Conservation (phyloP, 2,797 vertebrate species). For the Spinus olivaceus region DNA sequence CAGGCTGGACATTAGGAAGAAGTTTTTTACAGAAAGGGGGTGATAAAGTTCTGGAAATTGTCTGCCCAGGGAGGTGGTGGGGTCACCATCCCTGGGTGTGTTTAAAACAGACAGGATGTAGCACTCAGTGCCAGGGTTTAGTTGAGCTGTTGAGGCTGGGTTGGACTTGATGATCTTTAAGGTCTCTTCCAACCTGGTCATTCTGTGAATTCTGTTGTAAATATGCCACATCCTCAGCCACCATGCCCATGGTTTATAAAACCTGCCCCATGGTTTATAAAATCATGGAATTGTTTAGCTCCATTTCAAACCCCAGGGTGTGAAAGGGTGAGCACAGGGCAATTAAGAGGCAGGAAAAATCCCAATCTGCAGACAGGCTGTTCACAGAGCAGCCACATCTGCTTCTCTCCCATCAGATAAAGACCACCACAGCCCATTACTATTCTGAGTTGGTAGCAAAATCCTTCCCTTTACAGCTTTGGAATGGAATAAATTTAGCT, state of each 20-base stretch:
- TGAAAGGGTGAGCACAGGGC: background rate
- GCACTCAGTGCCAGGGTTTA: background rate
- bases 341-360: background rate
- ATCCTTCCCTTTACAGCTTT: constrained; percentile 24
- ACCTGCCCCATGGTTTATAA: background rate
- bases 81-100: background rate
- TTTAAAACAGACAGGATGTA: background rate
- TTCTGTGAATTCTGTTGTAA: background rate
- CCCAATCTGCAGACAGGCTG: background rate
- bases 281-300: background rate
- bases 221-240: background rate
- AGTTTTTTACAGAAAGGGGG: background rate
- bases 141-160: background rate
- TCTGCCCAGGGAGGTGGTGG: fast-evolving
- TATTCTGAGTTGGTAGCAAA: background rate
- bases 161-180: fast-evolving
- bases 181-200: background rate
- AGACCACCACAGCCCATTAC: constrained; percentile 27
- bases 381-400: background rate
- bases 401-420: background rate
- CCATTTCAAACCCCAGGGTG: background rate
- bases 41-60: background rate
- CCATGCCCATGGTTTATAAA: background rate
- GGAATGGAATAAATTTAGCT: constrained; percentile 44
- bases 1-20: fast-evolving